These are phyloP conservation scores for Melanotaenia boesemani DNA, from an alignment of 2,797 vertebrate species.

Conservation along the genomic window DNA sequence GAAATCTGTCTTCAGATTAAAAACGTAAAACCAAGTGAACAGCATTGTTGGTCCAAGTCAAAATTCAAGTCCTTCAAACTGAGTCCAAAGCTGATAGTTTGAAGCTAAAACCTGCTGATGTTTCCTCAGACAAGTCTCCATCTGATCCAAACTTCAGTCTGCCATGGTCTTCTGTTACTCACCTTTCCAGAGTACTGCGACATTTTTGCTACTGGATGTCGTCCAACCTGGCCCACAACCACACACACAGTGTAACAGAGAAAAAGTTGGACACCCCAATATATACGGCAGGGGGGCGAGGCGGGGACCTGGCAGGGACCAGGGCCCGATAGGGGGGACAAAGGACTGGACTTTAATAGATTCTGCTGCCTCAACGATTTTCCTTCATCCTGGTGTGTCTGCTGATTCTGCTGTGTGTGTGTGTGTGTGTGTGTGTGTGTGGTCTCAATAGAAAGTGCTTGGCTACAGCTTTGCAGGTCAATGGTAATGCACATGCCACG, in stretches of 20 bases:
- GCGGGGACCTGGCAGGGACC: neutral
- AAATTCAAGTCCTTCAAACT: too few species aligned
- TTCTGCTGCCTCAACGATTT: constrained; percentile 86
- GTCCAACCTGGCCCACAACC: constrained; percentile 78
- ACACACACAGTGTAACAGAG: constrained; percentile 74
- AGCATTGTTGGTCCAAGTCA: too few species aligned
- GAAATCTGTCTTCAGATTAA: too few species aligned
- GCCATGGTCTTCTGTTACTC: constrained; percentile 51
- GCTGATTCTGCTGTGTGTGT: constrained; percentile 80
- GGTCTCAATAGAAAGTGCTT: constrained; percentile 63
- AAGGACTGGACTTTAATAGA: constrained; percentile 76
- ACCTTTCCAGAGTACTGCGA: constrained; percentile 94
- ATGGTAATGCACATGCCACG: constrained; percentile 43
- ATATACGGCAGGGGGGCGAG: constrained; percentile 77
- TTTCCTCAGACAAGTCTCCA: too few species aligned
- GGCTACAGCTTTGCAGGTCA: constrained; percentile 58
- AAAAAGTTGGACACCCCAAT: constrained; percentile 83
- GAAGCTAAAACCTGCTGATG: too few species aligned
- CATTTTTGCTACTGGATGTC: constrained; percentile 83
- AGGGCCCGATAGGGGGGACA: constrained; percentile 67
- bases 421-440: constrained; percentile 26
- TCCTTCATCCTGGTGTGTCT: constrained; percentile 68
- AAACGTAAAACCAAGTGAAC: too few species aligned
- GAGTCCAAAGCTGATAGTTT: too few species aligned
- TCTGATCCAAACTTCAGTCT: too few species aligned